These are phyloP conservation scores for Nomada fabriciana DNA, from an alignment of 2,888 invertebrate species.

Conservation along the genomic window DNA sequence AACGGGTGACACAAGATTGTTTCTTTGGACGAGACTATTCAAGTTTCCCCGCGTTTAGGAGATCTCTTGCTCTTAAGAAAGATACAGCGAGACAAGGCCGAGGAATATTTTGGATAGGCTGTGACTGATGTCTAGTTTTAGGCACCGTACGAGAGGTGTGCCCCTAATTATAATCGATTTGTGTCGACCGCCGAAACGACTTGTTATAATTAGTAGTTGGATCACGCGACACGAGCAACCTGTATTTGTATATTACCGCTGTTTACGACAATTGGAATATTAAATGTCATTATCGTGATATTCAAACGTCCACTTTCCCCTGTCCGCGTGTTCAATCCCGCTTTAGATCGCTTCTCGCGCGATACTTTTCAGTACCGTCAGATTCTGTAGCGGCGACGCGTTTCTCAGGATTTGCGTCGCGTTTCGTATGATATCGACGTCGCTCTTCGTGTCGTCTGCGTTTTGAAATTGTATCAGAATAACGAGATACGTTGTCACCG, in stretches of 20 bases:
- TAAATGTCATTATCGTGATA: slow-evolving; percentile 73
- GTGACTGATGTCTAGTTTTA: slow-evolving; percentile 78
- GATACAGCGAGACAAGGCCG: slow-evolving; percentile 38
- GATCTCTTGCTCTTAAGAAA: slow-evolving; percentile 30
- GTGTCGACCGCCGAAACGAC: slow-evolving; percentile 48
- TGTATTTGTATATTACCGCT: slow-evolving; percentile 74
- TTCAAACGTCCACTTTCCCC: slow-evolving; percentile 40
- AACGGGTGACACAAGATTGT: slow-evolving; percentile 52
- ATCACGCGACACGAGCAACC: slow-evolving; percentile 57
- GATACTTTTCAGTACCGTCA: slow-evolving; percentile 48
- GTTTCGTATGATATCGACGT: slow-evolving; percentile 74
- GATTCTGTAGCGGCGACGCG: slow-evolving; percentile 70
- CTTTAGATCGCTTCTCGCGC: neutral
- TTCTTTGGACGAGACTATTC: slow-evolving; percentile 54
- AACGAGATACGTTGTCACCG: slow-evolving; percentile 87
- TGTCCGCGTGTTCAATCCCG: neutral
- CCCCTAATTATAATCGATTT: slow-evolving; percentile 61
- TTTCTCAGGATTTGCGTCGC: slow-evolving; percentile 76
- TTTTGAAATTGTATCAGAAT: slow-evolving; percentile 87
- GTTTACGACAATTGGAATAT: slow-evolving; percentile 73
- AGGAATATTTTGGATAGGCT: slow-evolving; percentile 77
- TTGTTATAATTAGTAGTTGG: slow-evolving; percentile 58
- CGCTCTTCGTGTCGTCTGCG: slow-evolving; percentile 84
- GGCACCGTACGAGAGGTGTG: slow-evolving; percentile 68
- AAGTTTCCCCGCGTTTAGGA: slow-evolving; percentile 58